Evolutionary conservation across 2,888 invertebrate species (phyloP).

Genomic region (Drosophila nr. perissopoda): DNA sequence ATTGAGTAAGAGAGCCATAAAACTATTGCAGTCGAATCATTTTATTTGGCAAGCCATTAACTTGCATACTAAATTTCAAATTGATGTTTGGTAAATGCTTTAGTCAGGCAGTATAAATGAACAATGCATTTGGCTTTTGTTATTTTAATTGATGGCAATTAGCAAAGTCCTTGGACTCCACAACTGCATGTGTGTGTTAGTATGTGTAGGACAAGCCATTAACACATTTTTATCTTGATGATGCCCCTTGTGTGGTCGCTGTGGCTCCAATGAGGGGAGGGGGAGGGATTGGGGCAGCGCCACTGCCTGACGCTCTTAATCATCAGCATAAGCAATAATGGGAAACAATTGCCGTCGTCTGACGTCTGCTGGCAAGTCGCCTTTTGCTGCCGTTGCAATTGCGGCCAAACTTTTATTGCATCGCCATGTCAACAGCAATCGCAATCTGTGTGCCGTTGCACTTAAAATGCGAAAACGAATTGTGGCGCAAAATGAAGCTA

Average conservation of each 20-base stretch:
- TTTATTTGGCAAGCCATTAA: constrained; percentile 29
- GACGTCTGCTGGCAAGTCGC: constrained; percentile 26
- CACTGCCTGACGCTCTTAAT: constrained; percentile 67
- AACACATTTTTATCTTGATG: constrained; percentile 81
- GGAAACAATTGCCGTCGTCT: constrained; percentile 74
- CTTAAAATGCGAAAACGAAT: constrained; percentile 78
- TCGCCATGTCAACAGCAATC: constrained; percentile 82
- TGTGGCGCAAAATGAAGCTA: constrained; percentile 80
- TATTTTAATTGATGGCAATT: constrained; percentile 78
- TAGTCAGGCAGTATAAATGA: constrained; percentile 12
- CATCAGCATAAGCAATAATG: constrained; percentile 79
- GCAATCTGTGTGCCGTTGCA: constrained; percentile 77
- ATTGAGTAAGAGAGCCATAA: not conserved
- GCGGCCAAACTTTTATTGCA: constrained; percentile 78
- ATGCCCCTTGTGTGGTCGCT: constrained; percentile 73
- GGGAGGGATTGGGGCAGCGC: not conserved
- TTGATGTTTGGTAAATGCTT: constrained; percentile 21
- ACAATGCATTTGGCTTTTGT: constrained; percentile 47
- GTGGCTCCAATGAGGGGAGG: constrained; percentile 14
- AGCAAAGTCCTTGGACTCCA: constrained; percentile 29
- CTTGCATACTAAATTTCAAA: constrained; percentile 57
- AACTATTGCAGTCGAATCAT: constrained; percentile 6
- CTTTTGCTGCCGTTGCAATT: constrained; percentile 72
- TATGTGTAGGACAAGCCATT: constrained; percentile 60
- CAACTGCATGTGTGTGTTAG: not conserved